Conservation (phyloP, 2,113 vertebrate genomes). For the Microtus richardsoni region DNA sequence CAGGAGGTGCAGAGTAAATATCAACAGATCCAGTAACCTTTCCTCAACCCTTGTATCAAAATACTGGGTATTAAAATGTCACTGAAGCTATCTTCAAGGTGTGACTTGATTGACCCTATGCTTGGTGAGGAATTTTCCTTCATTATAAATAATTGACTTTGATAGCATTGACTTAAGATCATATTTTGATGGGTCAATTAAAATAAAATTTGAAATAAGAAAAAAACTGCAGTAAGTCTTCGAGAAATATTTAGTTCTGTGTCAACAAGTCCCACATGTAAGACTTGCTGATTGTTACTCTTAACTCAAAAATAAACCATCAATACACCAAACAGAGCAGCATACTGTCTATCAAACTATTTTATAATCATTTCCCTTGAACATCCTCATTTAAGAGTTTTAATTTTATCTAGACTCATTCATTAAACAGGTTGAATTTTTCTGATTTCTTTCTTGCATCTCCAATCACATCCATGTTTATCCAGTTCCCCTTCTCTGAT, state of each 20-base stretch:
- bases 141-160: background rate
- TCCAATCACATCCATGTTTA: background rate
- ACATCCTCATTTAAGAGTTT: background rate
- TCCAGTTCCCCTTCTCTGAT: background rate
- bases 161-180: background rate
- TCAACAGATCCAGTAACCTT: background rate
- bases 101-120: background rate
- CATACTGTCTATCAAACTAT: background rate
- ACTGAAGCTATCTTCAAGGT: background rate
- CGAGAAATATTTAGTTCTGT: background rate
- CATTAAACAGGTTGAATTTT: background rate
- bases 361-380: background rate
- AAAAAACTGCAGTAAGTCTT: background rate
- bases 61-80: background rate
- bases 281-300: constrained; percentile 8
- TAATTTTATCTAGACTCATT: background rate
- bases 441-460: background rate
- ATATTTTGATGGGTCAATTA: background rate
- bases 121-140: constrained; percentile 2
- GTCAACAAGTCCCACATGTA: background rate
- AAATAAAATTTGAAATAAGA: constrained; percentile 34
- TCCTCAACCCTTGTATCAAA: background rate
- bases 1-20: background rate
- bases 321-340: background rate
- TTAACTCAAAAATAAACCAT: constrained; percentile 41